Conservation (phyloP, 2,113 vertebrate genomes). For the Colossoma macropomum region DNA sequence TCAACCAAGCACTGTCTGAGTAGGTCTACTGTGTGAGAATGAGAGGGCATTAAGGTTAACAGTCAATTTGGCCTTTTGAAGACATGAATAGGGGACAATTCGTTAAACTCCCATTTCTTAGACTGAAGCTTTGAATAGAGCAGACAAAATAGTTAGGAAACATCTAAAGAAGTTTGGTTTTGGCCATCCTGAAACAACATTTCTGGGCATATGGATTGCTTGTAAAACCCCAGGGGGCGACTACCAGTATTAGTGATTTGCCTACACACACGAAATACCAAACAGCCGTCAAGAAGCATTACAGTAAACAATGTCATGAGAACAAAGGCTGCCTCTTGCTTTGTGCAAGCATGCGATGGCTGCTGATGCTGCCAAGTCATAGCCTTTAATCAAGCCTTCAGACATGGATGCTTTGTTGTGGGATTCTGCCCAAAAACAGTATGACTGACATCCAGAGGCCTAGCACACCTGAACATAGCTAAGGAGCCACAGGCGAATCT, state of each 20-base stretch:
- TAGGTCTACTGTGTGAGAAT: background rate
- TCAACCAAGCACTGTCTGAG: slow-evolving; percentile 25
- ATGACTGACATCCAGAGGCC: slow-evolving; percentile 2
- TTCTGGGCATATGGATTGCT: background rate
- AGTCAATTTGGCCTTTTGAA: background rate
- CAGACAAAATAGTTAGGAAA: background rate
- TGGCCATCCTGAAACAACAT: background rate
- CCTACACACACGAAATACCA: slow-evolving; percentile 2
- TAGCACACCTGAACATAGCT: slow-evolving; percentile 29
- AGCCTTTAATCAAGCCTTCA: slow-evolving; percentile 54
- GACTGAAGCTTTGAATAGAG: background rate
- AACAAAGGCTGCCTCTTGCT: slow-evolving; percentile 41
- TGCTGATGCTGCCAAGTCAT: background rate
- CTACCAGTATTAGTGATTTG: slow-evolving; percentile 2
- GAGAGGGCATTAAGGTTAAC: slow-evolving; percentile 1
- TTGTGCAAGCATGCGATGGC: background rate
- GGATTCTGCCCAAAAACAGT: background rate
- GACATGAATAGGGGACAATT: background rate
- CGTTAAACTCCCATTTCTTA: background rate
- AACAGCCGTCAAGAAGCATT: slow-evolving; percentile 16
- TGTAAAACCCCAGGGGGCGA: slow-evolving; percentile 31
- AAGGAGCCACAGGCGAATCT: background rate
- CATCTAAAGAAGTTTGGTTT: background rate
- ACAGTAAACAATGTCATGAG: slow-evolving; percentile 28
- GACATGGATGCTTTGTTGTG: slow-evolving; percentile 32